Evolutionary conservation across 2,113 vertebrate species (phyloP).

Genomic region (Lichenostomus cassidix): DNA sequence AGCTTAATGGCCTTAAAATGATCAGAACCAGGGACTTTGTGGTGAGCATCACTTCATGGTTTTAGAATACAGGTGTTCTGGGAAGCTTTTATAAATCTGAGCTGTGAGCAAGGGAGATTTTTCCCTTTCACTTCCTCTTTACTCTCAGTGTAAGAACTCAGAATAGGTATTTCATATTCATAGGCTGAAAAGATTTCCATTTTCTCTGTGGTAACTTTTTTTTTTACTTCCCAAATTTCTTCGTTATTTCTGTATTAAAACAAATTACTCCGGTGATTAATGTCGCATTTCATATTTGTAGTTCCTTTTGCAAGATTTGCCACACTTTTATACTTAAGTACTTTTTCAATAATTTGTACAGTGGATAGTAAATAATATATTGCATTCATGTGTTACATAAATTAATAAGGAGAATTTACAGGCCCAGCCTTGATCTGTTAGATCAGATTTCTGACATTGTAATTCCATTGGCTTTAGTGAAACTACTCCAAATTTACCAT

Average conservation of each 20-base stretch:
- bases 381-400: conserved; percentile 47
- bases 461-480: background rate
- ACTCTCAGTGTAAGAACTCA: background rate
- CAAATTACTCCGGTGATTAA: background rate
- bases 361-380: conserved; percentile 70
- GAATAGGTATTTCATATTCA: background rate
- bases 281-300: conserved; percentile 53
- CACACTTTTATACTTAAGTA: conserved; percentile 54
- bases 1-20: background rate
- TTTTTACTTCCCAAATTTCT: background rate
- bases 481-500: background rate
- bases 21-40: background rate
- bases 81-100: background rate
- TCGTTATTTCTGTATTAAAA: background rate
- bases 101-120: background rate
- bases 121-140: background rate
- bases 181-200: background rate
- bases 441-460: background rate
- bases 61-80: background rate
- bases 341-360: conserved; percentile 68
- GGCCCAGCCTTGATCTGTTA: background rate
- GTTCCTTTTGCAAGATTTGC: conserved; percentile 32
- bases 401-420: background rate
- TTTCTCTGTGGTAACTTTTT: background rate
- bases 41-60: background rate